Evolutionary conservation across 2,797 vertebrate genomes (phyloP), one percentile per base, ranked within the genome.

Genomic region (Nothura maculosa): DNA sequence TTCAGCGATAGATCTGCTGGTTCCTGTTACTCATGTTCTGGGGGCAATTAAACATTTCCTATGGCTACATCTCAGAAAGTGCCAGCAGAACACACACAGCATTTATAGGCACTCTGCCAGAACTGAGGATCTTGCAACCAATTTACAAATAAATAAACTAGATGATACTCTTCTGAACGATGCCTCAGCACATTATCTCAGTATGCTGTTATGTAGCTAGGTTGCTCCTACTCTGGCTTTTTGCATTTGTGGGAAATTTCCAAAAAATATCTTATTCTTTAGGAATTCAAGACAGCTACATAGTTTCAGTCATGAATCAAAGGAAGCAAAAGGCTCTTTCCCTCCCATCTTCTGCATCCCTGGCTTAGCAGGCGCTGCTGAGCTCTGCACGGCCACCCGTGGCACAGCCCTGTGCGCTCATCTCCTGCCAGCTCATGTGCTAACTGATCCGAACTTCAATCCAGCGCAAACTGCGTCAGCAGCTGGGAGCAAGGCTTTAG

Each of bases 61-160:
- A 48, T 14, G 21, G 12, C 40, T 48, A 48, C 36, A 74, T 18
- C 62, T 57, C 62, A 66, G 69, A 57, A 69, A 79, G 40, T 36
- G 19, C 45, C 57, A 45, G n/a, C 9, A 75, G 81, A 79, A 75
- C 66, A 62, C 27, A 67, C 4, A 43, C 27, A 48, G 45, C 67
- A 79, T 83, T 91, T 82, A 79, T 72, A 61, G 79, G 54, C 38
- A 79, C 22, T n/a, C 76, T 81, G 62, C 74, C 63, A 81, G 70
- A 87, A 64, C 34, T 9, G 25, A 32, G 62, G 57, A 64, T 74
- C 62, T 69, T 36, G 32, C n/a, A 57, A 61, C 10, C 55, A 78
- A 63, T 47, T 69, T 61, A 66, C 62, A 79, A 43, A n/a, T 6
- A 30, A 45, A 85, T 21, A 25, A 47, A 20, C 47, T 58, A 75